phyloP scores from a whole-genome alignment of 2,113 vertebrate species.

The Syrmaticus mikado region DNA sequence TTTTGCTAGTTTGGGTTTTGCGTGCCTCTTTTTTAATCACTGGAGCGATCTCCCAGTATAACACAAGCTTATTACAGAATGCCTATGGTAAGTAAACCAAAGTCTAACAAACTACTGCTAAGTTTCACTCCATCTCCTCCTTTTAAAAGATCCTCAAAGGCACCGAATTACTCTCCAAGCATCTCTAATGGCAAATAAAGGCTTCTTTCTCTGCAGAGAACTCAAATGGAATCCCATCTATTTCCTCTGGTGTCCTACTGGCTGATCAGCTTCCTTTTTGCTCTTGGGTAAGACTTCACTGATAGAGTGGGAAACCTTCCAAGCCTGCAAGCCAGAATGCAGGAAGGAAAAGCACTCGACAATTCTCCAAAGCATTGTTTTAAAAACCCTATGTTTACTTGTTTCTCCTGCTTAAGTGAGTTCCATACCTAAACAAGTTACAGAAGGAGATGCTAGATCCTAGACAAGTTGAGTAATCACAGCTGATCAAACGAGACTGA shows the following conservation, averaged over 20 bases:
- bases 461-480: neutral
- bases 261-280: neutral
- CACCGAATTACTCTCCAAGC: neutral
- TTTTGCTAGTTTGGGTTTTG: neutral
- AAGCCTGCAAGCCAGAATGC: neutral
- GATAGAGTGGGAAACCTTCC: neutral
- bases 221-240: neutral
- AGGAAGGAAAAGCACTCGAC: neutral
- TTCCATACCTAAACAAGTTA: neutral
- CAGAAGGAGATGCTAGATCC: neutral
- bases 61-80: neutral
- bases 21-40: neutral
- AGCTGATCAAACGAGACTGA: neutral
- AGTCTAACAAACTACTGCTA: neutral
- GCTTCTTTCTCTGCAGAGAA: neutral
- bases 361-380: neutral
- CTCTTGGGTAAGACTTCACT: neutral
- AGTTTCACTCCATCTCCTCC: neutral
- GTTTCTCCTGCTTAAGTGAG: neutral
- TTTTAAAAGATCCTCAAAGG: neutral
- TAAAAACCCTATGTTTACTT: neutral
- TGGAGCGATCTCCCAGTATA: neutral
- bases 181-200: slow-evolving; percentile 6
- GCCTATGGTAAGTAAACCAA: neutral
- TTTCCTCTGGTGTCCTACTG: neutral